Percentiles rank a stretch among this genome's conserved stretches.
Conservation (phyloP, 2,888 invertebrate genomes). For the Drosophila flavopinicola region DNA sequence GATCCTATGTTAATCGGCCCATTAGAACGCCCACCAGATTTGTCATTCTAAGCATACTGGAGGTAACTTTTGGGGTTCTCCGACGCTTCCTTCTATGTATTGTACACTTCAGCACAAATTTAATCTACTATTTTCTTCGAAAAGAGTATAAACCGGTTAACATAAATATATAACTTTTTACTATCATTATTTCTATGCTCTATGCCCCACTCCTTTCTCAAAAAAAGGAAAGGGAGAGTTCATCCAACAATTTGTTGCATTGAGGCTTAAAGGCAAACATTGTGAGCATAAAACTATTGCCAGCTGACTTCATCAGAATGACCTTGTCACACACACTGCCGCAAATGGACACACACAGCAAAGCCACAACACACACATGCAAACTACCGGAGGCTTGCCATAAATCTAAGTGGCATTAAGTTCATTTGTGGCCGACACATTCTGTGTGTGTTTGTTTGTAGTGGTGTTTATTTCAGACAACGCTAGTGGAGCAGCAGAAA, state of each 20-base stretch:
- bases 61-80: too few species aligned
- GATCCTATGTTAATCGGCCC: too few species aligned
- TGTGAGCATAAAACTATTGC: constrained; percentile 24
- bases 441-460: not conserved
- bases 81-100: too few species aligned
- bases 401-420: constrained; percentile 58
- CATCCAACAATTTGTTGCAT: constrained; percentile 17
- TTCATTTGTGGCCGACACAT: constrained; percentile 33
- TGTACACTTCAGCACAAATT: too few species aligned
- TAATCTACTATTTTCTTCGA: too few species aligned
- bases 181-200: not conserved
- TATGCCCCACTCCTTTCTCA: not conserved
- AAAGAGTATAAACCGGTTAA: not conserved
- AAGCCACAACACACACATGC: constrained; percentile 22
- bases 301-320: constrained; percentile 55
- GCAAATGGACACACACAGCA: constrained; percentile 37
- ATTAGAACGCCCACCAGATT: too few species aligned
- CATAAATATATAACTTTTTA: not conserved
- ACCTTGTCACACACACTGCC: constrained; percentile 42
- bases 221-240: constrained; percentile 5
- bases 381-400: constrained; percentile 48
- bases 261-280: constrained; percentile 46
- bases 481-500: constrained; percentile 11
- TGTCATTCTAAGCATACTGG: too few species aligned
- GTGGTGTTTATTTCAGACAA: constrained; percentile 49